Conservation (phyloP, 2,113 vertebrate genomes). For the Progne subis region DNA sequence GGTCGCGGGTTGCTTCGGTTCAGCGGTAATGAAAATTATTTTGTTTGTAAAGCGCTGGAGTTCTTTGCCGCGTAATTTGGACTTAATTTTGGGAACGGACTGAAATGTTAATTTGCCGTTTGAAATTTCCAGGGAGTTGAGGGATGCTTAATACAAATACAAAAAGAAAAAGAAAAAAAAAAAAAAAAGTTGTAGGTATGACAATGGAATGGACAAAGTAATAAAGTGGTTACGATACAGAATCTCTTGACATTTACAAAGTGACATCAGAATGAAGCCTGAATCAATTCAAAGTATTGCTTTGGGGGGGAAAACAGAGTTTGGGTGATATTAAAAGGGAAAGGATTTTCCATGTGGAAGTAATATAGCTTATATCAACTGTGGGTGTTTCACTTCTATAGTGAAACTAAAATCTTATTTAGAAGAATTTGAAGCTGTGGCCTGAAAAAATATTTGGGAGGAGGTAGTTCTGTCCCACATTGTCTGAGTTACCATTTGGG, state of each 20-base stretch:
- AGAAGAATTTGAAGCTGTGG: not conserved
- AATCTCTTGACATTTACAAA: constrained; percentile 1
- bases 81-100: not conserved
- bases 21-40: rapidly evolving
- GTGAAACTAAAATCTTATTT: not conserved
- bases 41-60: not conserved
- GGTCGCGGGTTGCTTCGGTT: rapidly evolving
- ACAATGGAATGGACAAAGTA: not conserved
- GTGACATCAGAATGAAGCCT: not conserved
- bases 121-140: not conserved
- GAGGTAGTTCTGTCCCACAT: not conserved
- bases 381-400: not conserved
- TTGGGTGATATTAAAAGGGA: not conserved
- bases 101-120: not conserved
- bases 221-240: not conserved
- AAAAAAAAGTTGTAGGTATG: not conserved
- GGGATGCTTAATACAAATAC: not conserved
- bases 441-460: not conserved
- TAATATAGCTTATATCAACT: not conserved
- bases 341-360: not conserved
- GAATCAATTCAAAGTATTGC: not conserved
- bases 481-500: not conserved
- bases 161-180: not conserved
- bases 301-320: not conserved
- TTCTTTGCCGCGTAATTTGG: not conserved